Percentiles rank a stretch among this genome's conserved stretches.
Evolutionary conservation across 2,888 invertebrate genomes (phyloP).

Genomic region (Volucella zonaria): DNA sequence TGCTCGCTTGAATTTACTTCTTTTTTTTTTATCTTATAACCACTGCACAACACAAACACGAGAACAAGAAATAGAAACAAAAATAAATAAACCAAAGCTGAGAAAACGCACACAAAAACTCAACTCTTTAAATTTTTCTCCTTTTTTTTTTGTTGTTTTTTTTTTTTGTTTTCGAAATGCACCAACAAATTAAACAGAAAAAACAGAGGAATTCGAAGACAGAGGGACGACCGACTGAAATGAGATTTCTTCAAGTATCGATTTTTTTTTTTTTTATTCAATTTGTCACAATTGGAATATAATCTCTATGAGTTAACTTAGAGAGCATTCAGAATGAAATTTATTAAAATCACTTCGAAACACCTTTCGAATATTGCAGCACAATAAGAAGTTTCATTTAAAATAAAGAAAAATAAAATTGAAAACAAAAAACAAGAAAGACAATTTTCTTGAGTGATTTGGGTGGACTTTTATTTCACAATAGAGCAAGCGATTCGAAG

Average conservation of each 20-base stretch:
- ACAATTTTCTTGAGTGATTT: conserved; percentile 65
- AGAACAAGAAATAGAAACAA: conserved; percentile 22
- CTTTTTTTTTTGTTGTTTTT: conserved; percentile 33
- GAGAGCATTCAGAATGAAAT: conserved; percentile 2
- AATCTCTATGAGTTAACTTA: conserved; percentile 24
- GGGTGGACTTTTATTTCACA: conserved; percentile 49
- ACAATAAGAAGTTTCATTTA: conserved; percentile 46
- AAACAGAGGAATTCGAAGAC: conserved; percentile 57
- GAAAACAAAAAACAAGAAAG: conserved; percentile 7
- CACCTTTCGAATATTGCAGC: conserved; percentile 22
- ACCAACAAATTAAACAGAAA: conserved; percentile 44
- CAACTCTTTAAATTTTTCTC: conserved; percentile 29
- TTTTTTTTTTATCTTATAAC: conserved; percentile 55
- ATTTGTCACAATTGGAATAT: conserved; percentile 59
- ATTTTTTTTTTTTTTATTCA: conserved; percentile 69
- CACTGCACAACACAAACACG: conserved; percentile 56
- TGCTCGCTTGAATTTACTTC: conserved; percentile 21
- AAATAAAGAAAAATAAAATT: conserved; percentile 24
- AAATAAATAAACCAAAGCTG: conserved; percentile 47
- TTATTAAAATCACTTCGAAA: conserved; percentile 26
- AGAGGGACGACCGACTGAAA: conserved; percentile 53
- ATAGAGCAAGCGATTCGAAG: conserved; percentile 50
- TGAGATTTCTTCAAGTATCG: conserved; percentile 68
- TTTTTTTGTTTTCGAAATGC: conserved; percentile 53
- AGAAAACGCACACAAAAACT: conserved; percentile 48